Percentiles rank a stretch among this genome's conserved stretches.
Evolutionary conservation across 2,113 vertebrate species (phyloP).

Genomic region (Muntiacus reevesi): DNA sequence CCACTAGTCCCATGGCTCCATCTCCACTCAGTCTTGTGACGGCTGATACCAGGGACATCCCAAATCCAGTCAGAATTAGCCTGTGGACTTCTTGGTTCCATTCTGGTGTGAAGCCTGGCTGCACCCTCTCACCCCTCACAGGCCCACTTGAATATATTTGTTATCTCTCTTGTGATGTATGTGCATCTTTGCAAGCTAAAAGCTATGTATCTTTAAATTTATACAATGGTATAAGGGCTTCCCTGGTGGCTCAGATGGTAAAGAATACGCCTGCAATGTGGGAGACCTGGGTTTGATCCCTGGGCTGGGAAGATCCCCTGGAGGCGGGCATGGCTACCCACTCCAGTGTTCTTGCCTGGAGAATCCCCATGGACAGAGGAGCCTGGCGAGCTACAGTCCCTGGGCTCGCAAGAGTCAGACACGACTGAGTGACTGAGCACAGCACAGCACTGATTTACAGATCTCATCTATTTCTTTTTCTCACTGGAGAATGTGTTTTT

Average conservation of each 20-base stretch:
- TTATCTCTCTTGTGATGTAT: neutral
- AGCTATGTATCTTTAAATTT: neutral
- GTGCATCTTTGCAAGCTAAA: neutral
- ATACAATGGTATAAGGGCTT: neutral
- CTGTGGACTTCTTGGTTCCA: neutral
- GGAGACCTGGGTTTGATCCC: neutral
- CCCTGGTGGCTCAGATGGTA: neutral
- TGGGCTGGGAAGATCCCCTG: neutral
- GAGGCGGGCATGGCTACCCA: neutral
- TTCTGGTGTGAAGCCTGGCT: neutral
- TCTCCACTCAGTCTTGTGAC: neutral
- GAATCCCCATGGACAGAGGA: neutral
- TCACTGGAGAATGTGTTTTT: neutral
- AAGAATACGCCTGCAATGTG: neutral
- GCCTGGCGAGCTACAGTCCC: neutral
- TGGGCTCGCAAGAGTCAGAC: neutral
- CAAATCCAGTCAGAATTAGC: neutral
- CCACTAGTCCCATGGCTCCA: neutral
- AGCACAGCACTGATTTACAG: neutral
- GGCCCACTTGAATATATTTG: neutral
- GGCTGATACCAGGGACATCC: neutral
- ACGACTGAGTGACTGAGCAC: neutral
- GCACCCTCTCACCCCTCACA: neutral
- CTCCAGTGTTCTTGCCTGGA: neutral
- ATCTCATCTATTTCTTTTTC: neutral